Evolutionary conservation across 2,113 vertebrate species (phyloP), one percentile per base, ranked within the genome.

Genomic region (Gavialis gangeticus): DNA sequence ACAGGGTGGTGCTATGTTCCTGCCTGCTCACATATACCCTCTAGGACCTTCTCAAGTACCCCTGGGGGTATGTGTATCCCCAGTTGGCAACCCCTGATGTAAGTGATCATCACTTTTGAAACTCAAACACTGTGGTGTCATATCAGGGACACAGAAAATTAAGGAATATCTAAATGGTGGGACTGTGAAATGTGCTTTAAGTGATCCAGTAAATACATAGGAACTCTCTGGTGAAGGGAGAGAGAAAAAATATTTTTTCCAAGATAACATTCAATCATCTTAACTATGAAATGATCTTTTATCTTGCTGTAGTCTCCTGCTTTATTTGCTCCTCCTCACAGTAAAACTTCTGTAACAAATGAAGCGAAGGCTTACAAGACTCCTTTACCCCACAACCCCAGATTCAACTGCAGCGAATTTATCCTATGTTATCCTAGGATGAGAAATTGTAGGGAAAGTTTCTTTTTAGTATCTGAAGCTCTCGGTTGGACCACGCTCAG

Each of bases 241-340:
- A 46, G 14, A 59, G 55, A 83, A 90, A 88, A 94, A 90, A 87
- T 16, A 54, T 75, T 16, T 67, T 94, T 85, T 93, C 94, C 90
- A 89, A 87, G 90, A 95, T 79, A 96, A 94, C 87, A 37, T 79
- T 60, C 63, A 88, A 1, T 30, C 95, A 54, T 57, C 25, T 90
- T 63, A 89, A 75, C 78, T 73, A 75, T 46, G 75, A 90, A 90
- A 13, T 15, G 81, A 37, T 85, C 86, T 67, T 90, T 85, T 91
- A 30, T 8, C 75, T 54, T 87, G 25, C 30, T 85, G 75, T 95
- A 93, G 87, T 27, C 6, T 1, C 84, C 28, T 54, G 69, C 18
- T 46, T 28, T 73, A 84, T 18, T 84, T 93, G 54, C 84, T 67
- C 46, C 46, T 46, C 46, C 46, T 46, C 8, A 46, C 46, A 46